Conservation (phyloP, 2,888 invertebrate genomes). For the Rambutsinella grinnellia region DNA sequence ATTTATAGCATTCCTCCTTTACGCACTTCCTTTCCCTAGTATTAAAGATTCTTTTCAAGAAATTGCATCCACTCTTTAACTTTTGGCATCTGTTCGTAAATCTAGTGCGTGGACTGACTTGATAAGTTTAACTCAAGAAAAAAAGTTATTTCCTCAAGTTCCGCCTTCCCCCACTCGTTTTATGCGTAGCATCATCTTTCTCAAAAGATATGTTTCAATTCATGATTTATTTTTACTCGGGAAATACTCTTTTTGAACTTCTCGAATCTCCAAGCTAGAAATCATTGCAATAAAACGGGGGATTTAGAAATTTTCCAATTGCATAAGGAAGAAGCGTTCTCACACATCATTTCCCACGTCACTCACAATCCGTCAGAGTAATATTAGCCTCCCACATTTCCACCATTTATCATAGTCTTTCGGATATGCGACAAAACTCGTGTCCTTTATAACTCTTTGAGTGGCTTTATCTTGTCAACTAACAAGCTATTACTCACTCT, state of each 20-base stretch:
- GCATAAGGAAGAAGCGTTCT: constrained; percentile 3
- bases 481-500: not conserved
- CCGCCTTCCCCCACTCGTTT: not conserved
- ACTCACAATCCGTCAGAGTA: constrained; percentile 27
- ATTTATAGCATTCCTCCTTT: too few species aligned
- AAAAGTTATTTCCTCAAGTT: not conserved
- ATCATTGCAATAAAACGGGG: too few species aligned
- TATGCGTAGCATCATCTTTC: not conserved
- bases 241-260: too few species aligned
- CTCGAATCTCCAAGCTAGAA: too few species aligned
- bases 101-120: not conserved
- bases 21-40: not conserved
- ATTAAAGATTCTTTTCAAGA: not conserved
- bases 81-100: not conserved
- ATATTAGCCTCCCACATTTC: constrained; percentile 29
- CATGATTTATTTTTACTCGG: too few species aligned
- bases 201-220: not conserved
- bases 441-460: not conserved
- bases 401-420: constrained; percentile 30
- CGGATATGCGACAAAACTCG: constrained; percentile 1
- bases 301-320: not conserved
- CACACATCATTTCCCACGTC: constrained; percentile 34
- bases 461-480: not conserved
- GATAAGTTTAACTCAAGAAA: not conserved
- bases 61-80: too few species aligned